Evolutionary conservation across 2,888 invertebrate genomes (phyloP).

Genomic region (Tetrapedia diversipes): DNA sequence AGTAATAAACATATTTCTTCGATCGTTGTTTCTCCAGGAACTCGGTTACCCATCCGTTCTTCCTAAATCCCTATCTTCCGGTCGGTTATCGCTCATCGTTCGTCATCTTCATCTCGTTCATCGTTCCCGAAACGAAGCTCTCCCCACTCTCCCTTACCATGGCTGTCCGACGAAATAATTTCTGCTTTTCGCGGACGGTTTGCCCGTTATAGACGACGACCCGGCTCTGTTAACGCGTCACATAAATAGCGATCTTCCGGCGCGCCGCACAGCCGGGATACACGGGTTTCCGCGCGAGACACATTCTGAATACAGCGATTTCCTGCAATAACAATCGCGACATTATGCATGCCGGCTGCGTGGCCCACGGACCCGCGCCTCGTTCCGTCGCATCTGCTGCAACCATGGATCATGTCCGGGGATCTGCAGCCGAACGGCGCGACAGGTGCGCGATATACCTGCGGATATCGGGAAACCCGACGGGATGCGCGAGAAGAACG

Average conservation of each 20-base stretch:
- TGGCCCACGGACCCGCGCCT: slow-evolving; percentile 16
- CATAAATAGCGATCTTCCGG: slow-evolving; percentile 51
- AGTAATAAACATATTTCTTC: no score
- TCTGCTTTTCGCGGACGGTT: slow-evolving; percentile 39
- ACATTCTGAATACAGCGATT: slow-evolving; percentile 57
- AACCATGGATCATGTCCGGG: slow-evolving; percentile 25
- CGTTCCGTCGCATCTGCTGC: slow-evolving; percentile 49
- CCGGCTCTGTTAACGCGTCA: slow-evolving; percentile 38
- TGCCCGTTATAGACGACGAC: slow-evolving; percentile 24
- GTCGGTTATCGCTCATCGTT: background rate
- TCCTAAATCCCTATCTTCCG: background rate
- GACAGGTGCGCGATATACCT: slow-evolving; percentile 6
- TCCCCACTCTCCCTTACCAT: no score
- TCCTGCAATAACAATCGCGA: slow-evolving; percentile 57
- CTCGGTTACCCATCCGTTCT: no score
- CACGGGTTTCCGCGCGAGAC: slow-evolving; percentile 41
- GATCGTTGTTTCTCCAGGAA: no score
- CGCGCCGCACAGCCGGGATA: slow-evolving; percentile 24
- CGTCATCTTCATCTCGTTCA: background rate
- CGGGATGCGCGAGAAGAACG: background rate
- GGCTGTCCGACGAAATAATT: slow-evolving; percentile 9
- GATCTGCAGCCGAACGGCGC: background rate
- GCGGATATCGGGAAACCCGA: background rate
- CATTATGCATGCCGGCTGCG: slow-evolving; percentile 52
- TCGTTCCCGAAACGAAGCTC: no score